Percentiles rank a stretch among this genome's conserved stretches.
These are phyloP conservation scores for Mythimna pallens DNA, from an alignment of 2,888 invertebrate species.

Conservation along the genomic window DNA sequence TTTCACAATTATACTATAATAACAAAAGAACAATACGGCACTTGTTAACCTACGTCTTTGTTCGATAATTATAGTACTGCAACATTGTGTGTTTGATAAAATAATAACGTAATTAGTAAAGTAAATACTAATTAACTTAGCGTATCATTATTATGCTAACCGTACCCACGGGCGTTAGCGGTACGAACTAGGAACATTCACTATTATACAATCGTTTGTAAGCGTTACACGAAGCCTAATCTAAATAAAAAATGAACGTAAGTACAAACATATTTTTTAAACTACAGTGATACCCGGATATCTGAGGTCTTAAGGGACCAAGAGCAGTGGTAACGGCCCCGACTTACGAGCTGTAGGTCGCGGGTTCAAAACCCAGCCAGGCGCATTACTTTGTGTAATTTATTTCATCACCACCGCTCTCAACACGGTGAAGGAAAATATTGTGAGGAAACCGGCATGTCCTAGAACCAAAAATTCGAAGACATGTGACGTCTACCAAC, in stretches of 20 bases:
- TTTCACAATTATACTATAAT: neutral
- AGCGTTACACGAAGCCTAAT: neutral
- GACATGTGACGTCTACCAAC: too few relatives aligned
- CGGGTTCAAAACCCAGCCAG: too few relatives aligned
- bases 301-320: too few relatives aligned
- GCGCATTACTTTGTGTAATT: too few relatives aligned
- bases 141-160: constrained; percentile 16
- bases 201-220: constrained; percentile 2
- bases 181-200: neutral
- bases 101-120: constrained; percentile 24
- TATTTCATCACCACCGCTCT: too few relatives aligned
- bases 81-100: constrained; percentile 20
- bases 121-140: constrained; percentile 3
- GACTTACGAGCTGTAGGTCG: too few relatives aligned
- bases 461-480: too few relatives aligned
- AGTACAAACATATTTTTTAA: constrained; percentile 12
- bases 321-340: too few relatives aligned
- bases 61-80: constrained; percentile 14
- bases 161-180: neutral
- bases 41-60: constrained; percentile 6
- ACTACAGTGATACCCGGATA: too few relatives aligned
- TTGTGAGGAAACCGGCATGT: too few relatives aligned
- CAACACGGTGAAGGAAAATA: too few relatives aligned
- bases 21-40: neutral
- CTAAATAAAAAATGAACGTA: constrained; percentile 27